These are phyloP conservation scores for Vandiemenella viatica DNA, from an alignment of 2,888 invertebrate genomes.

Conservation along the genomic window DNA sequence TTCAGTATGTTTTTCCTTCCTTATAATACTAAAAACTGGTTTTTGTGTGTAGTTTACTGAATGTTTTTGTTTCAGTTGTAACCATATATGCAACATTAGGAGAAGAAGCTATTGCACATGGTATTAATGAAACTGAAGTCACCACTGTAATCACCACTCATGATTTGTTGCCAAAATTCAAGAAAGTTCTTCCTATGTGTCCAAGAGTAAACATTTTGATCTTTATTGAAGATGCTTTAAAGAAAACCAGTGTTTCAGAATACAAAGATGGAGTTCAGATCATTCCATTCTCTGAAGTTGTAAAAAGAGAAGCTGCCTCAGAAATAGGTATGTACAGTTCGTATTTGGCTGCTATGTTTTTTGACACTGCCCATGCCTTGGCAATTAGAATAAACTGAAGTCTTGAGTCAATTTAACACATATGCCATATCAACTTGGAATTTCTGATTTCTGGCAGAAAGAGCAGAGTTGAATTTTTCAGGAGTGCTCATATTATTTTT, in stretches of 20 bases:
- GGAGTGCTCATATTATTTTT: no score
- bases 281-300: slow-evolving; percentile 56
- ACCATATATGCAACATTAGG: slow-evolving; percentile 95
- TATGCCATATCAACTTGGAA: no score
- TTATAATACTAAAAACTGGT: no score
- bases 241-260: slow-evolving; percentile 49
- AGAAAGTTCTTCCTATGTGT: slow-evolving; percentile 52
- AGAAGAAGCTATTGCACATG: slow-evolving; percentile 90
- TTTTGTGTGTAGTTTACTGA: no score
- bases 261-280: slow-evolving; percentile 59
- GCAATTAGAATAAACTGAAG: no score
- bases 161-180: slow-evolving; percentile 83
- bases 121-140: slow-evolving; percentile 93
- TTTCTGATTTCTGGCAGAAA: no score
- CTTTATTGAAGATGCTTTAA: slow-evolving; percentile 79
- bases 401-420: no score
- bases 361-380: no score
- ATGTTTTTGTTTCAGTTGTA: slow-evolving; percentile 60
- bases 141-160: slow-evolving; percentile 83
- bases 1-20: no score
- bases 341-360: background rate
- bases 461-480: no score
- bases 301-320: slow-evolving; percentile 36
- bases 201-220: slow-evolving; percentile 65
- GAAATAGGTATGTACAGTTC: slow-evolving; percentile 17